Evolutionary conservation across 1,140 invertebrate genomes (phyloP), one percentile per base, ranked within the genome.

Genomic region (Lepidurus couesii): DNA sequence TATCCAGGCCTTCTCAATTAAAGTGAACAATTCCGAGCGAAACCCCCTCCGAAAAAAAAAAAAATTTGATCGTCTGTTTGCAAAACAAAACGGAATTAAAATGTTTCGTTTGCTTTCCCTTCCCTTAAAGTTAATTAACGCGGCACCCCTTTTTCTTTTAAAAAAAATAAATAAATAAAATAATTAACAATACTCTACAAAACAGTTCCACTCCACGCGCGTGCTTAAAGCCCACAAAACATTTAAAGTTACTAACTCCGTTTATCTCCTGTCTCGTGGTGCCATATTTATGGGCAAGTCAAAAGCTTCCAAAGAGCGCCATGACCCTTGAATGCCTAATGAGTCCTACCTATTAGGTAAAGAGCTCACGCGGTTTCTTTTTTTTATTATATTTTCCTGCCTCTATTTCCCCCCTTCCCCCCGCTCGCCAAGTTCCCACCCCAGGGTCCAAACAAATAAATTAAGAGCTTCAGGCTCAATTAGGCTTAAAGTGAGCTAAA

Each of bases 251-350:
- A 21, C 21, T 65, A 7, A 21, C 53, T 65, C 16, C 6, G 16
- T n/a, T n/a, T 65, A 16, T 21, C 13, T 21, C 53, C 16, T 21
- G 53, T 65, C 16, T 65, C 13, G 9, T 9, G 53, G 53, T 21
- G 13, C 13, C 21, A 65, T 65, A 65, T 65, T 65, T 65, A 65
- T 65, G 53, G 53, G n/a, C 53, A 21, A 65, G 53, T 65, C 53
- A 65, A 65, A 65, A 65, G 53, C 53, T 21, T 13, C 53, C 53
- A 65, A 65, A 65, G 53, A 13, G 53, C 53, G 13, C 21, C 13
- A 65, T 21, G 53, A 65, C 53, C 53, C 53, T 65, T 65, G 53
- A 65, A 65, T 65, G 21, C 13, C 16, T 65, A 65, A 65, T 65
- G 53, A 65, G 53, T 7, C 8, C 53, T 1, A 65, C 53, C 53